These are phyloP conservation scores for Caenorhabditis doughertyi DNA, from an alignment of 2,888 invertebrate species.

Conservation along the genomic window DNA sequence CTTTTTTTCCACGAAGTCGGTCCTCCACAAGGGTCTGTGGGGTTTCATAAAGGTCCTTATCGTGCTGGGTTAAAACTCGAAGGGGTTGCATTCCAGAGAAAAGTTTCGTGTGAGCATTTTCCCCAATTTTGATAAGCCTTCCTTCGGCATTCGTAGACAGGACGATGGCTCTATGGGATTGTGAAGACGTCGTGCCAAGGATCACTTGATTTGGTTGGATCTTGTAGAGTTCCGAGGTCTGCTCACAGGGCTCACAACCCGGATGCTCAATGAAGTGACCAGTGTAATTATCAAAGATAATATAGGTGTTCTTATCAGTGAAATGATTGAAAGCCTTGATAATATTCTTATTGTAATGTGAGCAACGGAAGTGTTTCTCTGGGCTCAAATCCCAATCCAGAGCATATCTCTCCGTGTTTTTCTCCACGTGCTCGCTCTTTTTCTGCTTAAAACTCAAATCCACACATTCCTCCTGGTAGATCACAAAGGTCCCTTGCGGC, in stretches of 20 bases:
- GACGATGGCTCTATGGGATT: neutral
- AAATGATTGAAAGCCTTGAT: slow-evolving; percentile 5
- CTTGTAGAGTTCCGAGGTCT: neutral
- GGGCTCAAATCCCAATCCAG: slow-evolving; percentile 21
- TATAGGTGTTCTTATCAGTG: neutral
- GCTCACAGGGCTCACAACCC: neutral
- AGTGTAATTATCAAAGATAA: neutral
- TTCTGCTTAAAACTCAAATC: neutral
- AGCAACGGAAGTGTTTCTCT: neutral
- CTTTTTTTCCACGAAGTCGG: no score
- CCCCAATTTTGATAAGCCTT: neutral
- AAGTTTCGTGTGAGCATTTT: neutral
- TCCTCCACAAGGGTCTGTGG: no score
- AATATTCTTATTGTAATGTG: neutral
- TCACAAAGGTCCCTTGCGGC: neutral
- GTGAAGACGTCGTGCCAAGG: neutral
- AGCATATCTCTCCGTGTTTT: neutral
- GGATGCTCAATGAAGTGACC: neutral
- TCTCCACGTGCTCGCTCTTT: no score
- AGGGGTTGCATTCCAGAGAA: neutral
- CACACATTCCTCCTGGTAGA: neutral
- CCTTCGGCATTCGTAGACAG: neutral
- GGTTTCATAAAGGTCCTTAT: neutral
- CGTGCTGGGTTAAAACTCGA: neutral
- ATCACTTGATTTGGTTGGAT: neutral